phyloP scores from a whole-genome alignment of 2,888 invertebrate genomes.

The Drosophila parthenogenetica region DNA sequence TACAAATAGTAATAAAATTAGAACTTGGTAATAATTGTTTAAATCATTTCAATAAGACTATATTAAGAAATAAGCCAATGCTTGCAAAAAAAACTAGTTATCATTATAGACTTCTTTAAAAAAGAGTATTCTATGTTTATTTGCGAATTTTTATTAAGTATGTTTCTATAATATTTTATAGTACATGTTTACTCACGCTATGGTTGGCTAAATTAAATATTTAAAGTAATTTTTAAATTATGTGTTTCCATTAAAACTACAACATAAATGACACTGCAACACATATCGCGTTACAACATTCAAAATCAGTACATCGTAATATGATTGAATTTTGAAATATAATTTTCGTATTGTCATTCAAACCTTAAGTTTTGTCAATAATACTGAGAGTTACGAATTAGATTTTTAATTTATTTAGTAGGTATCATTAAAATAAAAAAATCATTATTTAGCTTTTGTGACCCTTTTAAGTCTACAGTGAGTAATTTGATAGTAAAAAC shows the following conservation, averaged over 20 bases:
- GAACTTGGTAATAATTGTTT: not conserved
- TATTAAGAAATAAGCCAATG: too few relatives aligned
- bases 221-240: too few relatives aligned
- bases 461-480: not conserved
- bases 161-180: too few relatives aligned
- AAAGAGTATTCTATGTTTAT: not conserved
- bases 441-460: not conserved
- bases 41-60: not conserved
- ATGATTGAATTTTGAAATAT: not conserved
- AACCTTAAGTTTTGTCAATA: not conserved
- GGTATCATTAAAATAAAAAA: too few relatives aligned
- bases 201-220: too few relatives aligned
- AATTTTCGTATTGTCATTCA: not conserved
- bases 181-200: too few relatives aligned
- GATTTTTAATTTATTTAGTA: not conserved
- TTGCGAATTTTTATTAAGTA: not conserved
- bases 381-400: not conserved
- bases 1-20: not conserved
- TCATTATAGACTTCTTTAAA: not conserved
- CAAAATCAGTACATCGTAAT: too few relatives aligned
- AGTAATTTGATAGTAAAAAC: conserved; percentile 7
- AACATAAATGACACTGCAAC: too few relatives aligned
- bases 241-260: too few relatives aligned
- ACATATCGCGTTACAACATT: too few relatives aligned
- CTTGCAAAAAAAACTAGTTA: not conserved